Percentiles rank a stretch among this genome's conserved stretches.
Evolutionary conservation across 2,888 invertebrate genomes (phyloP).

Genomic region (Habroteleia sp.): DNA sequence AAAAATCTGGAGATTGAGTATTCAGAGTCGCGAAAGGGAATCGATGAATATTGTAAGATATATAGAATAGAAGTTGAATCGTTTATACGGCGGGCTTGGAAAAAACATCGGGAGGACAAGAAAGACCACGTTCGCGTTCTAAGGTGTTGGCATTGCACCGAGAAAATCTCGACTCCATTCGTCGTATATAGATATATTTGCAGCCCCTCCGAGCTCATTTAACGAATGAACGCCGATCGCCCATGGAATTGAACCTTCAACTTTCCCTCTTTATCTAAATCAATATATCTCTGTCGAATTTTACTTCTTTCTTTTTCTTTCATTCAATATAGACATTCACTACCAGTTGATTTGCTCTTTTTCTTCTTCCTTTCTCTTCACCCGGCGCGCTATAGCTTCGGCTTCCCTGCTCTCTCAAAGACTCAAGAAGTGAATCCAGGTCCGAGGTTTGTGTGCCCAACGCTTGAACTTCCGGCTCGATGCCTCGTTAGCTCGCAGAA

Average conservation of each 20-base stretch:
- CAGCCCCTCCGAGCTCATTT: conserved; percentile 54
- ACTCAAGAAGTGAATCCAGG: conserved; percentile 68
- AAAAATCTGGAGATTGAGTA: conserved; percentile 2
- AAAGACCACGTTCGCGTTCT: conserved; percentile 14
- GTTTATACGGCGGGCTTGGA: conserved; percentile 25
- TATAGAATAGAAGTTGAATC: conserved; percentile 29
- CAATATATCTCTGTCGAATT: conserved; percentile 58
- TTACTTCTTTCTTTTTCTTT: conserved; percentile 49
- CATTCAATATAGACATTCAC: conserved; percentile 61
- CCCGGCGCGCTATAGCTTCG: conserved; percentile 12
- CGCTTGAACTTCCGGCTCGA: conserved; percentile 70
- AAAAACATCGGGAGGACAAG: conserved; percentile 13
- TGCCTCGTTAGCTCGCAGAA: conserved; percentile 70
- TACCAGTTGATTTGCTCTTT: conserved; percentile 58
- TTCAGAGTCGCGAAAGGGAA: neutral
- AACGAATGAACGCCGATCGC: conserved; percentile 63
- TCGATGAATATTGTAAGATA: conserved; percentile 38
- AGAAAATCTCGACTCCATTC: conserved; percentile 41
- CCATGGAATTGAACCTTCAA: conserved; percentile 62
- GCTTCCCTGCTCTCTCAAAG: conserved; percentile 58
- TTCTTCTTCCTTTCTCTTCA: conserved; percentile 58
- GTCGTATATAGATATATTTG: conserved; percentile 53
- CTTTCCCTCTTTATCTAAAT: conserved; percentile 62
- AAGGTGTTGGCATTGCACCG: conserved; percentile 59
- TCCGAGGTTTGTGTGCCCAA: conserved; percentile 69